Percentiles rank a stretch among this genome's conserved stretches.
Conservation (phyloP, 2,888 invertebrate genomes). For the Alentia gelatinosa region DNA sequence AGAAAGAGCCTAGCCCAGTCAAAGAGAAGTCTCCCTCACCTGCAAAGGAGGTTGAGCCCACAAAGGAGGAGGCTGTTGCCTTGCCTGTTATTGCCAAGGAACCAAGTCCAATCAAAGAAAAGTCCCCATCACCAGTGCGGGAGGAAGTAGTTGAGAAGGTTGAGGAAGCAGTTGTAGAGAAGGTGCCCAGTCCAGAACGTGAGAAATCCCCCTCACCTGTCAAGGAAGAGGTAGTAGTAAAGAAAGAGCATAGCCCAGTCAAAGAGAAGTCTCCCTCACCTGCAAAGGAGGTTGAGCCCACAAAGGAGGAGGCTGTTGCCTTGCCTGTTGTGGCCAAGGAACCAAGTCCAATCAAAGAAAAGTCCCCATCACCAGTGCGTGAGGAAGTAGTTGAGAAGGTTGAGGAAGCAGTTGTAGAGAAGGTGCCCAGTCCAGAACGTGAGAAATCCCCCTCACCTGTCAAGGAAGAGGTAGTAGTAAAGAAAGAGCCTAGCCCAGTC, state of each 20-base stretch:
- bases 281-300: not conserved
- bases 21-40: slow-evolving; percentile 7
- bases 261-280: not conserved
- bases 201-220: not conserved
- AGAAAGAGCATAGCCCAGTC: not conserved
- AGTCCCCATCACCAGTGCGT: not conserved
- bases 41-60: not conserved
- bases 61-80: not conserved
- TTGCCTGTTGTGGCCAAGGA: no score
- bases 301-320: not conserved
- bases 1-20: not conserved
- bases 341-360: slow-evolving; percentile 29
- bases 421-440: not conserved
- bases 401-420: not conserved
- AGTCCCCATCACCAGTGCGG: not conserved
- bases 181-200: not conserved
- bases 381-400: slow-evolving; percentile 24
- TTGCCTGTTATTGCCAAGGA: not conserved
- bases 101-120: not conserved
- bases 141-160: no score
- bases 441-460: not conserved
- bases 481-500: not conserved
- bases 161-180: not conserved
- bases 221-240: not conserved
- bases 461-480: not conserved